Evolutionary conservation across 1,140 invertebrate genomes (phyloP).

Genomic region (Megalonaias nervosa): DNA sequence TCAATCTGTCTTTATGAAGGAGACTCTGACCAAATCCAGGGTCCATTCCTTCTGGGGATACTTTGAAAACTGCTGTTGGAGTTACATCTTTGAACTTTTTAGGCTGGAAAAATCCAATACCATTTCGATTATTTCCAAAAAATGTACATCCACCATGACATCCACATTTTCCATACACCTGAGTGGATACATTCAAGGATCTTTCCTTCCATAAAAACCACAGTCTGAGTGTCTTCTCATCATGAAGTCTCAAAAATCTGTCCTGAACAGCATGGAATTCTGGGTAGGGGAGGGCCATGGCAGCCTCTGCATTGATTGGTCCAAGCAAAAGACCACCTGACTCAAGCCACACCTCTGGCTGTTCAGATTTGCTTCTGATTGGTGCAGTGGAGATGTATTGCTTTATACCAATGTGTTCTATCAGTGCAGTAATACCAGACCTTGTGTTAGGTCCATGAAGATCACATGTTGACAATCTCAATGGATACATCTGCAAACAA

Average conservation of each 20-base stretch:
- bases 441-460: conserved; percentile 92
- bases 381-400: conserved; percentile 75
- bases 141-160: conserved; percentile 96
- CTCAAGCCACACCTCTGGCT: conserved; percentile 84
- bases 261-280: conserved; percentile 69
- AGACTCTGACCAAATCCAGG: conserved; percentile 95
- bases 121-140: conserved; percentile 87
- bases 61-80: conserved; percentile 55
- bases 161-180: conserved; percentile 85
- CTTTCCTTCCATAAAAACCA: conserved; percentile 95
- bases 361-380: conserved; percentile 44
- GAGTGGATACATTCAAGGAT: conserved; percentile 71
- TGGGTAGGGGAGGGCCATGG: conserved; percentile 75
- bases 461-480: conserved; percentile 93
- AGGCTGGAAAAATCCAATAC: conserved; percentile 89
- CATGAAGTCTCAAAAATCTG: conserved; percentile 88
- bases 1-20: conserved; percentile 87
- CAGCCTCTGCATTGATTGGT: conserved; percentile 93
- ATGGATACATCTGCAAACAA: conserved; percentile 80
- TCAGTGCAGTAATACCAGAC: conserved; percentile 88
- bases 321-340: conserved; percentile 92
- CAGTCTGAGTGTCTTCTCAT: conserved; percentile 87
- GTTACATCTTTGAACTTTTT: conserved; percentile 71
- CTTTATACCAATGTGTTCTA: conserved; percentile 84
- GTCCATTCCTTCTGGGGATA: conserved; percentile 76